Base-by-base conservation (phyloP, 1,140 invertebrate genomes). In the Riptortus pedestris region DNA sequence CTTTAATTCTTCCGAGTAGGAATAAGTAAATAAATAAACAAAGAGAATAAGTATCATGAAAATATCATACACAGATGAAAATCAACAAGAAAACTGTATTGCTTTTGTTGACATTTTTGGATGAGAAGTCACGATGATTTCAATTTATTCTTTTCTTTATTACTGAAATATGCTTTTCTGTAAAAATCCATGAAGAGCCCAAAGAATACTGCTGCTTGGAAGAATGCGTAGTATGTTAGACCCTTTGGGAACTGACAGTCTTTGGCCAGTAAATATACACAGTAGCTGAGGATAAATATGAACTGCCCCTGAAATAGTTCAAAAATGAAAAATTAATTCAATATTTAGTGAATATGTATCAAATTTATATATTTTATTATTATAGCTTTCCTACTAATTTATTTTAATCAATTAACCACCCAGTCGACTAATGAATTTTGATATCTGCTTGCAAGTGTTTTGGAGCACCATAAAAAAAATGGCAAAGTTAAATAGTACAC, bases 101-200 rank as follows among this genome's bases (percentile, higher is more conserved):
- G n/a, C n/a, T n/a, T n/a, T n/a, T n/a, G n/a, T n/a, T n/a, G n/a
- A n/a, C n/a, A n/a, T n/a, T n/a, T n/a, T n/a, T n/a, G n/a, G n/a
- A n/a, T n/a, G n/a, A n/a, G n/a, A n/a, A n/a, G n/a, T 24, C 24
- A 55, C 14, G 20, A 55, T 55, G 18, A 2, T 55, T 55, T 55
- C 14, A 26, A 26, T 24, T 26, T 24, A 24, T 0, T 59, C 28
- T 18, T 33, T 33, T 16, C 29, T 58, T 22, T 57, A 62, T 55
- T 60, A 70, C 66, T 67, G 71, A 65, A 63, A 61, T 81, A 79
- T 70, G 79, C 75, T 73, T 78, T 79, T 38, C 62, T 62, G 63
- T 74, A 74, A 62, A 74, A 74, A 62, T 73, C 68, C 4, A 70
- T 60, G 64, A 74, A 74, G 24, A 74, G 68, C 7, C 69, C 52